Percentiles rank a stretch among this genome's conserved stretches.
Evolutionary conservation across 2,113 vertebrate species (phyloP).

Genomic region (Engraulis encrasicolus): DNA sequence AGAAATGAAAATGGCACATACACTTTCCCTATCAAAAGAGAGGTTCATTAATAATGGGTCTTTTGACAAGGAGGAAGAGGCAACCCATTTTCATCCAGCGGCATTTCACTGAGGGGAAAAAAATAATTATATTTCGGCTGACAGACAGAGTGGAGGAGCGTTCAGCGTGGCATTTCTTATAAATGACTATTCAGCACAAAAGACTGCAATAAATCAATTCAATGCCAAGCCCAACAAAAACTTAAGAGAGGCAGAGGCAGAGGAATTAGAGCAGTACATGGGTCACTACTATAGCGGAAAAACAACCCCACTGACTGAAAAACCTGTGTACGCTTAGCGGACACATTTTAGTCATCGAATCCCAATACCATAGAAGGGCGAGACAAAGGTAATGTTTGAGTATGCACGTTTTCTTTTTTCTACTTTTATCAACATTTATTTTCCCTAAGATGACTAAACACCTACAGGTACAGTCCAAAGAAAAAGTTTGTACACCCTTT

Average conservation of each 20-base stretch:
- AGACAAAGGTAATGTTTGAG: too few species aligned
- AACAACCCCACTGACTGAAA: not conserved
- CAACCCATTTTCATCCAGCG: not conserved
- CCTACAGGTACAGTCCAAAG: too few species aligned
- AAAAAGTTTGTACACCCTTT: too few species aligned
- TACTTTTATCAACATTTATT: too few species aligned
- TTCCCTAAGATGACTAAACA: too few species aligned
- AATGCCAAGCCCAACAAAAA: not conserved
- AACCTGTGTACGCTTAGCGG: not conserved
- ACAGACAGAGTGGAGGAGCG: not conserved
- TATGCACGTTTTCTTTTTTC: too few species aligned
- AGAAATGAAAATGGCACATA: not conserved
- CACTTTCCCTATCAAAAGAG: not conserved
- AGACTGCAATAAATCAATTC: constrained; percentile 9
- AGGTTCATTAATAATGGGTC: not conserved
- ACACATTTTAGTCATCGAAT: not conserved
- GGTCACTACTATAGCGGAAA: not conserved
- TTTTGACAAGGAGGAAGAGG: not conserved
- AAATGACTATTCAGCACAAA: constrained; percentile 11
- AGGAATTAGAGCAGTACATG: not conserved
- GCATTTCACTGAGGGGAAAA: not conserved
- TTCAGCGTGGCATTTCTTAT: not conserved
- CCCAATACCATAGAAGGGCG: not conserved
- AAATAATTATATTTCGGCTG: constrained; percentile 4
- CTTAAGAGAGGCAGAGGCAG: not conserved